phyloP scores from a whole-genome alignment of 1,140 invertebrate genomes.

The Chironomus striatipennis region DNA sequence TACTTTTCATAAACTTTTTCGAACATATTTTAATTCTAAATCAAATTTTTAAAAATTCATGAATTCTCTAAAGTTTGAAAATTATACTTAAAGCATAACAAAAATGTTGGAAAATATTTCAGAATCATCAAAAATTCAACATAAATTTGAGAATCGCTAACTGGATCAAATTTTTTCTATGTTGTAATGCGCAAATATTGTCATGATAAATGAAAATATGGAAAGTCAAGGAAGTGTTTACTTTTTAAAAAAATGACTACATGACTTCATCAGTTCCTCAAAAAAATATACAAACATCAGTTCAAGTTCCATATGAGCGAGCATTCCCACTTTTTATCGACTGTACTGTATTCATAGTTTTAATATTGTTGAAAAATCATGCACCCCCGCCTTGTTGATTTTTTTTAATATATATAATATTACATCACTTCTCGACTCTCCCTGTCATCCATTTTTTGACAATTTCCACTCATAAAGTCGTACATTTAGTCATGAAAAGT shows the following conservation, averaged over 20 bases:
- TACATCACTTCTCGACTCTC: not conserved
- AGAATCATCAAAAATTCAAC: too few relatives aligned
- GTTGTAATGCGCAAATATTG: slow-evolving; percentile 10
- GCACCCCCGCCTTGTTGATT: not conserved
- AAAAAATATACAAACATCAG: too few relatives aligned
- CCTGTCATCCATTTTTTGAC: slow-evolving; percentile 5
- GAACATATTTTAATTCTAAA: too few relatives aligned
- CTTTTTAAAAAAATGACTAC: not conserved
- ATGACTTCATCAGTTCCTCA: not conserved
- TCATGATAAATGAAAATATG: not conserved
- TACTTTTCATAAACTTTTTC: too few relatives aligned
- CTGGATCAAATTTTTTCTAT: not conserved
- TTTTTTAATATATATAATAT: not conserved
- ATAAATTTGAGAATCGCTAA: too few relatives aligned
- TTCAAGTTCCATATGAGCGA: not conserved
- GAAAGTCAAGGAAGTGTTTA: not conserved
- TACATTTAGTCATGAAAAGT: too few relatives aligned
- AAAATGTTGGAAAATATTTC: too few relatives aligned
- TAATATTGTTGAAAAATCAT: not conserved
- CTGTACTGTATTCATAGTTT: not conserved
- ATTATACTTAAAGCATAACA: too few relatives aligned
- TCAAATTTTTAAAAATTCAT: too few relatives aligned
- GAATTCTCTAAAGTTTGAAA: too few relatives aligned
- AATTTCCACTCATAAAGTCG: too few relatives aligned
- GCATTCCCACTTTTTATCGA: not conserved